These are phyloP conservation scores for Eretmocerus hayati DNA, from an alignment of 2,888 invertebrate species.

Conservation along the genomic window DNA sequence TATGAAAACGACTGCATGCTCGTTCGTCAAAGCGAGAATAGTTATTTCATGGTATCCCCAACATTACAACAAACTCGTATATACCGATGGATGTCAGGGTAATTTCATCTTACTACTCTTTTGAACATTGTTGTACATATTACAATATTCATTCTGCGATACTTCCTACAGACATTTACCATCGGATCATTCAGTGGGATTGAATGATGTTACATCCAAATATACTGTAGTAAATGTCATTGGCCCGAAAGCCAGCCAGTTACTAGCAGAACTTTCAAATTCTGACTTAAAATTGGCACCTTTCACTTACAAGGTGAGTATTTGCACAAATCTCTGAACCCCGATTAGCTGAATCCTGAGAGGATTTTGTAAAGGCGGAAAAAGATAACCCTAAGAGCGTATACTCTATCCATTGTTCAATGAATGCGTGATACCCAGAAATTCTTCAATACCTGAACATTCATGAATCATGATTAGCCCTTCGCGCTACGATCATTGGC, in stretches of 20 bases:
- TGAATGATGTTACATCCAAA: conserved; percentile 66
- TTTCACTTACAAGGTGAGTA: conserved; percentile 57
- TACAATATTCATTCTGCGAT: neutral
- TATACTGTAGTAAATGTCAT: conserved; percentile 66
- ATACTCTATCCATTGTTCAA: too few relatives aligned
- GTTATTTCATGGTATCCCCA: conserved; percentile 72
- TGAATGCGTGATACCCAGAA: too few relatives aligned
- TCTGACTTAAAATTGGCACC: conserved; percentile 56
- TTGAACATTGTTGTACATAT: neutral
- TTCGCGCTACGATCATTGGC: too few relatives aligned
- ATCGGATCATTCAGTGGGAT: conserved; percentile 53
- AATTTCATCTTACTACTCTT: conserved; percentile 8
- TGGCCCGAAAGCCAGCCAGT: conserved; percentile 60
- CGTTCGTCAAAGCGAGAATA: conserved; percentile 57
- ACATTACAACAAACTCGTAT: conserved; percentile 69
- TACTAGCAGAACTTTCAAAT: conserved; percentile 60
- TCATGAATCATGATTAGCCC: too few relatives aligned
- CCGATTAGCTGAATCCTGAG: too few relatives aligned
- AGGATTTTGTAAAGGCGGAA: too few relatives aligned
- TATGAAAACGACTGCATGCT: conserved; percentile 69
- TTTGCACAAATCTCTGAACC: neutral
- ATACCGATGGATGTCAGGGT: conserved; percentile 59
- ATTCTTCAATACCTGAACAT: too few relatives aligned
- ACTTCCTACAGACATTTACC: conserved; percentile 53
- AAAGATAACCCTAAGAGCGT: too few relatives aligned